phyloP scores from a whole-genome alignment of 2,888 invertebrate genomes.

The Lasioglossum figueresi region DNA sequence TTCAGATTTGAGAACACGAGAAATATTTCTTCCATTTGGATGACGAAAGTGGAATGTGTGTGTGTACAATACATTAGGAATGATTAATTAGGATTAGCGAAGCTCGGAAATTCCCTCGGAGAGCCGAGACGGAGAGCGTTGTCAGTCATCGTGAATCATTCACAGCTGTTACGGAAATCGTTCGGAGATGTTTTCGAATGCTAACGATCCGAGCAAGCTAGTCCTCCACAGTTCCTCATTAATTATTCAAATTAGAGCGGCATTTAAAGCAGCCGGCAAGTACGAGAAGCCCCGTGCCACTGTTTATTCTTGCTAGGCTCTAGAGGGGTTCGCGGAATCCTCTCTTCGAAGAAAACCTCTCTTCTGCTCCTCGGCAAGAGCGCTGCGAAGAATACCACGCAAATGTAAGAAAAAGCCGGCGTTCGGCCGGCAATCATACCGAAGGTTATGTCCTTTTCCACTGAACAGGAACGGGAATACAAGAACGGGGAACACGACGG shows the following conservation, averaged over 20 bases:
- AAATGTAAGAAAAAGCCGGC: constrained; percentile 63
- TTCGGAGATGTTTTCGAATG: constrained; percentile 2
- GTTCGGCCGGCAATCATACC: constrained; percentile 56
- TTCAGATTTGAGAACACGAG: too few relatives aligned
- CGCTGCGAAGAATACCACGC: constrained; percentile 38
- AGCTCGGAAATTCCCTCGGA: not conserved
- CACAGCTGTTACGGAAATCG: constrained; percentile 14
- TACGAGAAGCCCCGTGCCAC: not conserved
- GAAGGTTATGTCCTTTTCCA: constrained; percentile 64
- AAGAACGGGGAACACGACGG: constrained; percentile 49
- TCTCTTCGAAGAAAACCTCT: constrained; percentile 61
- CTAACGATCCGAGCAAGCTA: constrained; percentile 18
- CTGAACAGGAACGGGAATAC: constrained; percentile 44
- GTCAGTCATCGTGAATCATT: constrained; percentile 6
- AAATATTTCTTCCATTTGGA: too few relatives aligned
- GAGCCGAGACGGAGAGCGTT: not conserved
- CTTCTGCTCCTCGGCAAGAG: constrained; percentile 33
- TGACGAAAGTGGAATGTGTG: not conserved
- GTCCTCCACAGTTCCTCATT: constrained; percentile 25
- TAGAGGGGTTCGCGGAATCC: constrained; percentile 52
- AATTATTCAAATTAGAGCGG: constrained; percentile 42
- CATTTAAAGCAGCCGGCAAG: constrained; percentile 9
- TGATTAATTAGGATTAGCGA: not conserved
- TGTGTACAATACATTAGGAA: not conserved
- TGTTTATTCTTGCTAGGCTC: constrained; percentile 43